Percentiles rank a stretch among this genome's conserved stretches.
Conservation (phyloP, 2,113 vertebrate species). For the Sus scrofa region T2T-Sscrofa CM000815.6:110984501-110985000, state of each 20-base stretch:
- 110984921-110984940: not conserved
- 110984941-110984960: conserved; percentile 21
- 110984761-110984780: not conserved
- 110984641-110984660: not conserved
- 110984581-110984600: not conserved
- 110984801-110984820: not conserved
- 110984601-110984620: not conserved
- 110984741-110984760: not conserved
- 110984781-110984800: conserved; percentile 43
- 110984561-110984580: not conserved
- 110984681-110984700: not conserved
- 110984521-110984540: not conserved
- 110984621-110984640: not conserved
- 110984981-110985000: not conserved
- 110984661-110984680: not conserved
- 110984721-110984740: not conserved
- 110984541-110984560: not conserved
- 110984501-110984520: not conserved
- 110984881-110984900: not conserved
- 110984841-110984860: not conserved
- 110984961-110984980: not conserved
- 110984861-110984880: not conserved
- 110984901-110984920: not conserved
- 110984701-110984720: not conserved
- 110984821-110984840: conserved; percentile 6